phyloP scores from a whole-genome alignment of 1,140 invertebrate species.

The Pemphigus obesinymphae region DNA sequence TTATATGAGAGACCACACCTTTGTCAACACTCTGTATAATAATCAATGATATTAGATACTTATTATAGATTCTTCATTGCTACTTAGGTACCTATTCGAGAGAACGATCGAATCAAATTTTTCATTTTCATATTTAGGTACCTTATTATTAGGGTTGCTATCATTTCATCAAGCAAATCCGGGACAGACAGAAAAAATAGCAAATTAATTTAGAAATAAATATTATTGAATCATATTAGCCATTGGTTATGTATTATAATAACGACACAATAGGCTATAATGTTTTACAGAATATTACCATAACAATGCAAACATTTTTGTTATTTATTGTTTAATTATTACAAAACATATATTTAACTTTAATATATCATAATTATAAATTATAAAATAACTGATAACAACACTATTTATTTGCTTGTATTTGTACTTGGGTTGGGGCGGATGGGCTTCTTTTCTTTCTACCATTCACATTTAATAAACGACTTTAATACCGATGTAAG shows the following conservation, averaged over 20 bases:
- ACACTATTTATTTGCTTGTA: background rate
- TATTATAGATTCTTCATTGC: too few species aligned
- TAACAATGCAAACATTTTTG: background rate
- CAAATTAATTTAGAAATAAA: background rate
- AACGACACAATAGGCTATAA: background rate
- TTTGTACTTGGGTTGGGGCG: background rate
- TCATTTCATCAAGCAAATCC: background rate
- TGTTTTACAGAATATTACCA: background rate
- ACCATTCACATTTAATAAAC: background rate
- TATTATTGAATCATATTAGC: background rate
- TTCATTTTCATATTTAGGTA: too few species aligned
- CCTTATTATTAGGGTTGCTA: background rate
- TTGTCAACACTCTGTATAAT: too few species aligned
- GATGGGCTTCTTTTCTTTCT: background rate
- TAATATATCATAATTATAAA: constrained; percentile 4
- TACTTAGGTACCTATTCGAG: too few species aligned
- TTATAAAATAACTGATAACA: too few species aligned
- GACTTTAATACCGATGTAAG: background rate
- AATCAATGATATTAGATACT: too few species aligned
- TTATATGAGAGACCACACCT: too few species aligned
- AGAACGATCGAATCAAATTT: too few species aligned
- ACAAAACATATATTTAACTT: background rate
- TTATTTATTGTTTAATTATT: background rate
- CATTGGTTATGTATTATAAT: background rate
- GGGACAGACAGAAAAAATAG: background rate